phyloP scores from a whole-genome alignment of 2,797 vertebrate species.

The Lepus townsendii region DNA sequence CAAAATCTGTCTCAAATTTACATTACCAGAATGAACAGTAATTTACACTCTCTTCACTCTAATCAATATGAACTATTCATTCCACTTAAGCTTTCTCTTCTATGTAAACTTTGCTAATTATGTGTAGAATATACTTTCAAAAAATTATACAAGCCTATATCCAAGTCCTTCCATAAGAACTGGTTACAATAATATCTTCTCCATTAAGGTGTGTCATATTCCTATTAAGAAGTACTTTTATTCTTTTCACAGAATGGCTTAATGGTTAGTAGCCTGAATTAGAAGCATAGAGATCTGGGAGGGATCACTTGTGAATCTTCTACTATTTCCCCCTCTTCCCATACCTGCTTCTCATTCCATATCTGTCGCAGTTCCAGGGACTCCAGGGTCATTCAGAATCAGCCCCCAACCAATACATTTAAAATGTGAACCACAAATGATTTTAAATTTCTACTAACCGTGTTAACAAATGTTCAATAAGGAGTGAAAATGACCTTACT shows the following conservation, averaged over 20 bases:
- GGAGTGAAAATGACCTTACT: neutral
- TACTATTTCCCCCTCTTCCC: neutral
- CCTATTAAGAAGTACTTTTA: neutral
- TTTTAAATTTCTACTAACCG: neutral
- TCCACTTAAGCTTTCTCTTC: neutral
- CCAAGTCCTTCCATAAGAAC: neutral
- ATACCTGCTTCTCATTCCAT: neutral
- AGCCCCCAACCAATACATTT: neutral
- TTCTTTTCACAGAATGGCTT: neutral
- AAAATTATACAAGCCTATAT: neutral
- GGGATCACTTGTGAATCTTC: neutral
- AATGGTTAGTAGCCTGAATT: neutral
- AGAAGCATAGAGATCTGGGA: neutral
- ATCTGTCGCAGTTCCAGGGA: neutral
- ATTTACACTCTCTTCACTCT: conserved; percentile 24
- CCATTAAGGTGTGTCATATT: neutral
- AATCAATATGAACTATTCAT: neutral
- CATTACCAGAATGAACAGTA: neutral
- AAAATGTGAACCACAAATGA: neutral
- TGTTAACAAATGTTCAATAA: neutral
- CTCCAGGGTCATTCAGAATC: neutral
- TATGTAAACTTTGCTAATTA: neutral
- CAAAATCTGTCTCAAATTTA: neutral
- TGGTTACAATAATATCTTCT: neutral
- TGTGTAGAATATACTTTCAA: neutral